A percentile compares a stretch with the other conserved stretches of the same genome.
These are phyloP conservation scores for Leucopsar rothschildi DNA, from an alignment of 2,113 vertebrate genomes.

Conservation along the genomic window DNA sequence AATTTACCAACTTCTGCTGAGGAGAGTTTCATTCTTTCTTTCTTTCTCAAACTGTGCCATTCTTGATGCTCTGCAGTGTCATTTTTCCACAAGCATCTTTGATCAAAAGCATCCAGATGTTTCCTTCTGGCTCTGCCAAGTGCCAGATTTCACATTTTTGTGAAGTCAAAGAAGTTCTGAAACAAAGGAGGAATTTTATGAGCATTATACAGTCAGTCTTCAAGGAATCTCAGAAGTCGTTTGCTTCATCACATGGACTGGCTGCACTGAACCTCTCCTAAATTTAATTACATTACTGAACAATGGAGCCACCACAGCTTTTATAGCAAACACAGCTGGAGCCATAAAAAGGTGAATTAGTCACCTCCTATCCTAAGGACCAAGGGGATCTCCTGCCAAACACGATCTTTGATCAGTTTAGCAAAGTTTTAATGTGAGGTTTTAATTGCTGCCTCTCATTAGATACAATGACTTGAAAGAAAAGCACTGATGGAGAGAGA, in stretches of 20 bases:
- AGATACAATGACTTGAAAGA: background rate
- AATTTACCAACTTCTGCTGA: background rate
- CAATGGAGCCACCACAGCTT: background rate
- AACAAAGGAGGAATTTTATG: background rate
- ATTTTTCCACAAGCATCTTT: background rate
- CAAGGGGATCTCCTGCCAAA: background rate
- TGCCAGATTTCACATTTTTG: background rate
- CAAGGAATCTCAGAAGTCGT: background rate
- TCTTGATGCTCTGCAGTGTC: background rate
- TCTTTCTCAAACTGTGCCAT: background rate
- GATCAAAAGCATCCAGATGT: constrained; percentile 28
- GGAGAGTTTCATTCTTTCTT: background rate
- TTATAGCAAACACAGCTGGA: background rate
- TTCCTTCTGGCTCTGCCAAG: background rate
- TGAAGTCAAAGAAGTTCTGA: background rate
- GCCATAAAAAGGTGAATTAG: background rate
- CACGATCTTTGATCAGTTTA: background rate
- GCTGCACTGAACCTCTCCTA: background rate
- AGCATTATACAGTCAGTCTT: background rate
- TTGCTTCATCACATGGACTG: background rate
- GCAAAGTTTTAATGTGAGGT: background rate
- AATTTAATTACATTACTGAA: background rate
- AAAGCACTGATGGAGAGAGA: background rate
- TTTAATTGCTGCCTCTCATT: background rate
- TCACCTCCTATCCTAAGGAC: background rate